Evolutionary conservation across 1,140 invertebrate genomes (phyloP).

Genomic region (Hyles euphorbiae): DNA sequence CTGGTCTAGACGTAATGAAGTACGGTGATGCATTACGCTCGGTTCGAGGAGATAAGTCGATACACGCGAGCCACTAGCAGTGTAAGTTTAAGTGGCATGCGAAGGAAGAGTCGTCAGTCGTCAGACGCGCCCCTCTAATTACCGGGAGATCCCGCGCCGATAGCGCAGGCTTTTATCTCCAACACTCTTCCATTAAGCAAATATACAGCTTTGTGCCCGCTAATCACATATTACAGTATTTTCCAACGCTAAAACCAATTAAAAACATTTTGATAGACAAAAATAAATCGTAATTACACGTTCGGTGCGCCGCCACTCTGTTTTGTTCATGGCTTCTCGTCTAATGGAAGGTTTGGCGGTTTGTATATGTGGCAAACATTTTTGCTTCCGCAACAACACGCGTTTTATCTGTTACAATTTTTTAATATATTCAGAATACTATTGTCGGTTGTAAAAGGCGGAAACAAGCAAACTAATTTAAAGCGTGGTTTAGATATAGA

Average conservation of each 20-base stretch:
- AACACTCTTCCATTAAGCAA: conserved; percentile 70
- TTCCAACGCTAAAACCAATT: conserved; percentile 66
- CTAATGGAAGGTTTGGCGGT: conserved; percentile 49
- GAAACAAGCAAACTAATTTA: conserved; percentile 24
- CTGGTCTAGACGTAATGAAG: no score
- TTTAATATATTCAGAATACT: conserved; percentile 27
- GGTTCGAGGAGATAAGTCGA: not conserved
- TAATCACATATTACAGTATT: conserved; percentile 68
- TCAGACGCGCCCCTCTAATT: conserved; percentile 59
- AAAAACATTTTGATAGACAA: conserved; percentile 74
- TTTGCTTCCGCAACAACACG: conserved; percentile 41
- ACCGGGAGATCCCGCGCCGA: conserved; percentile 48
- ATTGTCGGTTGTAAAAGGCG: conserved; percentile 24
- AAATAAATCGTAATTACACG: conserved; percentile 58
- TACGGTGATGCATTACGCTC: no score
- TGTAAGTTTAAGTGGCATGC: conserved; percentile 68
- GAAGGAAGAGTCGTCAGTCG: conserved; percentile 40
- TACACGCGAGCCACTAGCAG: conserved; percentile 24
- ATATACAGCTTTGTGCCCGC: conserved; percentile 63
- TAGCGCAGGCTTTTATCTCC: conserved; percentile 68
- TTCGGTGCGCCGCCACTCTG: conserved; percentile 35
- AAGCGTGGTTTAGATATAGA: conserved; percentile 9
- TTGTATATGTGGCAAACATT: conserved; percentile 35
- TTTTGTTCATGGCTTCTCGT: conserved; percentile 23
- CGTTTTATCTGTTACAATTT: conserved; percentile 28